These are phyloP conservation scores for Semotilus atromaculatus DNA, from an alignment of 2,797 vertebrate genomes.

Conservation along the genomic window DNA sequence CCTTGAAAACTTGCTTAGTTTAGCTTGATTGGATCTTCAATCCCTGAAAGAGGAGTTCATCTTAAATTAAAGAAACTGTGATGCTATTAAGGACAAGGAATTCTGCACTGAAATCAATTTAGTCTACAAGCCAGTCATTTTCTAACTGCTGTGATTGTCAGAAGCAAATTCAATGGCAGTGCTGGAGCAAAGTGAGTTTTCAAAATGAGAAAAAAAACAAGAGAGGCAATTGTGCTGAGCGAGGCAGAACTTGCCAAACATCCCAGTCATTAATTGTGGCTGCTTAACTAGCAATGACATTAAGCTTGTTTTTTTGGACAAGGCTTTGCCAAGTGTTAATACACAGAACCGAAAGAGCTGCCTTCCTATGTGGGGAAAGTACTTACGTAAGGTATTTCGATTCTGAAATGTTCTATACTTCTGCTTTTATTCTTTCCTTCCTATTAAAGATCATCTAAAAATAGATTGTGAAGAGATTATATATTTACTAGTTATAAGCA, in stretches of 20 bases:
- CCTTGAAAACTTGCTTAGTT: background rate
- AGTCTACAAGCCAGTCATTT: constrained; percentile 15
- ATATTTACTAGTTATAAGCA: constrained; percentile 22
- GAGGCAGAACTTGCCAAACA: constrained; percentile 57
- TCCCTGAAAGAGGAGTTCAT: background rate
- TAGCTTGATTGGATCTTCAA: background rate
- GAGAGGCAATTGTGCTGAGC: constrained; percentile 51
- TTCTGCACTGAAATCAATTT: background rate
- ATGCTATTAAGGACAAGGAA: background rate
- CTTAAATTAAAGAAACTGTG: background rate
- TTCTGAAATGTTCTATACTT: background rate
- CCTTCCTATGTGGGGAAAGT: constrained; percentile 4
- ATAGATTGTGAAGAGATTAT: background rate
- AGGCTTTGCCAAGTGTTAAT: constrained; percentile 17
- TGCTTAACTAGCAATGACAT: constrained; percentile 57
- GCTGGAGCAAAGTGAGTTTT: constrained; percentile 17
- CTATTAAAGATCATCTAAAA: background rate
- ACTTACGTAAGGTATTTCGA: constrained; percentile 15
- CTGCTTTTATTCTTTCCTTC: background rate
- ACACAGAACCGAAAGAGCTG: background rate
- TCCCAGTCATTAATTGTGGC: constrained; percentile 47
- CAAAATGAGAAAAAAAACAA: constrained; percentile 47
- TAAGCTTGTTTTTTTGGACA: constrained; percentile 57
- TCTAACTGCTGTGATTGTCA: background rate
- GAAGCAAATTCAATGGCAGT: constrained; percentile 30